phyloP scores from a whole-genome alignment of 2,797 vertebrate species.

The Enoplosus armatus region DNA sequence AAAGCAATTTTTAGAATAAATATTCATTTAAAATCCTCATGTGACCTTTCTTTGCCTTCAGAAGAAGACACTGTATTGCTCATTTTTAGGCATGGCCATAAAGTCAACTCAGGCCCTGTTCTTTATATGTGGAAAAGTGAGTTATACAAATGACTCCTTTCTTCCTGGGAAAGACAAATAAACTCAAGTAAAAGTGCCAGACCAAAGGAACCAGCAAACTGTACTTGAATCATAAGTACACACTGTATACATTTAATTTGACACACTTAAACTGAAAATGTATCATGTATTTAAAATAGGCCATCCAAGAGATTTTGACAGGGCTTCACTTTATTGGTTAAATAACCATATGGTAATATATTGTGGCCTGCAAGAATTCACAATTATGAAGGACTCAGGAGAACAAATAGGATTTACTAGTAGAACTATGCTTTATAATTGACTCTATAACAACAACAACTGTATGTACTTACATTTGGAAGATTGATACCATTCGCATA shows the following conservation, averaged over 20 bases:
- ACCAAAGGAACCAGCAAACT: no score
- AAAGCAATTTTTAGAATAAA: slow-evolving; percentile 25
- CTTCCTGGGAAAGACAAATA: neutral
- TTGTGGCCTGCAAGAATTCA: no score
- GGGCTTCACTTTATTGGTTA: no score
- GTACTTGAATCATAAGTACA: neutral
- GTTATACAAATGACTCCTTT: neutral
- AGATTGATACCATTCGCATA: no score
- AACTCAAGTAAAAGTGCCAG: neutral
- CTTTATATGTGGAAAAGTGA: neutral
- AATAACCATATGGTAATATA: no score
- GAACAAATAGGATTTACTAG: no score
- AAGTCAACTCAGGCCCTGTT: neutral
- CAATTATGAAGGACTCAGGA: no score
- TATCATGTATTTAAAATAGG: neutral
- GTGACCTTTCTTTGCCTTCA: slow-evolving; percentile 18
- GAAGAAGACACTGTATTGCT: slow-evolving; percentile 10
- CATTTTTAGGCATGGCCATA: neutral
- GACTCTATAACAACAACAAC: no score
- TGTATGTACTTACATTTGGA: no score
- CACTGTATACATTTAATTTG: neutral
- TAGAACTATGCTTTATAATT: no score
- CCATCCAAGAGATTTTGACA: no score
- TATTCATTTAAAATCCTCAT: slow-evolving; percentile 42
- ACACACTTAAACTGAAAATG: neutral